Conservation (phyloP, 2,113 vertebrate genomes). For the Parus major region DNA sequence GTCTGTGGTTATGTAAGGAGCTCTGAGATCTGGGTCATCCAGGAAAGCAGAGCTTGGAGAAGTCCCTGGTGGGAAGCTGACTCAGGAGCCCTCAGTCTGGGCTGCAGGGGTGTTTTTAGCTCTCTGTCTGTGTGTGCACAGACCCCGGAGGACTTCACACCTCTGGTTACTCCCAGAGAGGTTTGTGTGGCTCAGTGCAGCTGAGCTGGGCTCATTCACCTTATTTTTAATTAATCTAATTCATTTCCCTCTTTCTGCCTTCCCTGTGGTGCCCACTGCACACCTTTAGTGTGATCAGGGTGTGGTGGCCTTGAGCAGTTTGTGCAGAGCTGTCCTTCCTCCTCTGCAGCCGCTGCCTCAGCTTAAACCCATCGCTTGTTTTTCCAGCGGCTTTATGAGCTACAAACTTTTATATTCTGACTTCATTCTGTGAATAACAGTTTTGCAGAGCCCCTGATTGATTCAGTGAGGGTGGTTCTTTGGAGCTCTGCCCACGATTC, state of each 20-base stretch:
- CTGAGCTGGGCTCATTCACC: not conserved
- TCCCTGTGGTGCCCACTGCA: not conserved
- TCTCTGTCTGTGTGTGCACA: not conserved
- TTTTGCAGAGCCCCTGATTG: not conserved
- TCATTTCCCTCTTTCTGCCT: not conserved
- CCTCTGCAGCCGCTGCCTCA: not conserved
- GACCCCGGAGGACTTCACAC: not conserved
- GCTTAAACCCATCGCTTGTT: not conserved
- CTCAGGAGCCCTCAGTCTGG: not conserved
- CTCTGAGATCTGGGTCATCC: not conserved
- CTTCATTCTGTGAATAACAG: not conserved
- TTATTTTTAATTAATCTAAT: not conserved
- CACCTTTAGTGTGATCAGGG: not conserved
- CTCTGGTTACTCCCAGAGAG: not conserved
- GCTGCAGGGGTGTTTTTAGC: not conserved
- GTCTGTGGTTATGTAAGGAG: not conserved
- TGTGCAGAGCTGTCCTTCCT: not conserved
- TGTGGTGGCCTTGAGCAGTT: not conserved
- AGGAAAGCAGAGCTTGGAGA: not conserved
- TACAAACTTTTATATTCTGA: not conserved
- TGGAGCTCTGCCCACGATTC: not conserved
- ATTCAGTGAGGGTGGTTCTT: not conserved
- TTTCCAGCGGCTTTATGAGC: not conserved
- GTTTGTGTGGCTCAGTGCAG: not conserved
- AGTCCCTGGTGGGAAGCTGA: not conserved